Base-by-base conservation (phyloP, 2,113 vertebrate species). In the Centropristis striata region DNA sequence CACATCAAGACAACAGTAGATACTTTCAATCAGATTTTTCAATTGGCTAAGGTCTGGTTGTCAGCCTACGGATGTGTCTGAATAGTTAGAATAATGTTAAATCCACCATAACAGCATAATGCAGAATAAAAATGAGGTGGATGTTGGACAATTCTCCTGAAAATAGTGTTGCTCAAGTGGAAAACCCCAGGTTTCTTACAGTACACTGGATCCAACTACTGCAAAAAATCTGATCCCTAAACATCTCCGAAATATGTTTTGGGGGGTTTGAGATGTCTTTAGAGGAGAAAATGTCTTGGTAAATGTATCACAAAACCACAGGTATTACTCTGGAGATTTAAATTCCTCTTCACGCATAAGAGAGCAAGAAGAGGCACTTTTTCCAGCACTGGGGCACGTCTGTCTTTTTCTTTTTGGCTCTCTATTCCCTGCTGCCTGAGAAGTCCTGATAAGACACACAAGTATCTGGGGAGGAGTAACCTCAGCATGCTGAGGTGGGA, bases 251-350 rank as follows among this genome's bases (percentile, higher is more conserved):
- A 66, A 53, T 50, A 49, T 76, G 71, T 76, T 85, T 76, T 83
- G 61, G 76, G 54, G 54, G 36, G 12, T 47, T 60, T 72, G 78
- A 85, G 74, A 75, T 80, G 75, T 84, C 73, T 87, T 80, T 82
- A 50, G 75, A 84, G 32, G 14, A 41, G 44, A 55, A 74, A 82
- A 69, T 4, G 36, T 84, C 47, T 79, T 14, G 27, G 86, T 84
- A 85, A 88, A 88, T 90, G 79, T 87, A 89, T 90, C 84, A 85
- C 77, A 80, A 87, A 88, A 92, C 86, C 80, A 78, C 86, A 92
- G 84, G 88, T 92, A 91, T 85, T 82, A 83, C 81, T 85, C 84
- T 57, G 23, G 80, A 89, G 80, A 90, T 88, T 91, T 84, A 73
- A 85, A 89, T 74, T 91, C 90, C 64, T 84, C 76, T 90, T 91